Percentiles rank a stretch among this genome's conserved stretches.
Conservation (phyloP, 2,888 invertebrate genomes). For the Meghimatium bilineatum region DNA sequence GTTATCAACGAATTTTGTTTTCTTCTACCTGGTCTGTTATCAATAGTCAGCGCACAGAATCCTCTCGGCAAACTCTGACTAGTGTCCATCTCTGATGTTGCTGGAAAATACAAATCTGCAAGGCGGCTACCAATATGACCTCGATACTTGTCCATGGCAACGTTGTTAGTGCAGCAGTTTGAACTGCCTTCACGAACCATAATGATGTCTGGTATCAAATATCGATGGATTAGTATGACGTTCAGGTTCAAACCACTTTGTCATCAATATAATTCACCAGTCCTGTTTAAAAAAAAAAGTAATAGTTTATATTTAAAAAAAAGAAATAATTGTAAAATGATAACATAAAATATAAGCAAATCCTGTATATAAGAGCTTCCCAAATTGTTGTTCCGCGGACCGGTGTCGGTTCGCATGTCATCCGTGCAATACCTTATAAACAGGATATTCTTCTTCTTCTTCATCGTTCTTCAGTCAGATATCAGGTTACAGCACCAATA, state of each 20-base stretch:
- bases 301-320: no score
- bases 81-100: not conserved
- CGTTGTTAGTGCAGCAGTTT: constrained; percentile 5
- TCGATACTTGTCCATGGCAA: constrained; percentile 37
- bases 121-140: constrained; percentile 41
- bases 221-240: not conserved
- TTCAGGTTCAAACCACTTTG: no score
- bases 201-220: not conserved
- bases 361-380: no score
- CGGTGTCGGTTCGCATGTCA: no score
- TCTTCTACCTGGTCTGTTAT: not conserved
- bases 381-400: no score
- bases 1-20: no score
- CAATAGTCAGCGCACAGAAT: constrained; percentile 36
- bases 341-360: not conserved
- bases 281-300: no score
- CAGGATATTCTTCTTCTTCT: no score
- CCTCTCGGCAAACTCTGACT: not conserved
- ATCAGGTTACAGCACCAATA: no score
- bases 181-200: constrained; percentile 23
- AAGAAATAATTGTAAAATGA: not conserved
- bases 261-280: no score
- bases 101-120: constrained; percentile 10
- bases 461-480: no score
- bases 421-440: no score